Conservation (phyloP, 2,797 vertebrate species). For the Menidia menidia region DNA sequence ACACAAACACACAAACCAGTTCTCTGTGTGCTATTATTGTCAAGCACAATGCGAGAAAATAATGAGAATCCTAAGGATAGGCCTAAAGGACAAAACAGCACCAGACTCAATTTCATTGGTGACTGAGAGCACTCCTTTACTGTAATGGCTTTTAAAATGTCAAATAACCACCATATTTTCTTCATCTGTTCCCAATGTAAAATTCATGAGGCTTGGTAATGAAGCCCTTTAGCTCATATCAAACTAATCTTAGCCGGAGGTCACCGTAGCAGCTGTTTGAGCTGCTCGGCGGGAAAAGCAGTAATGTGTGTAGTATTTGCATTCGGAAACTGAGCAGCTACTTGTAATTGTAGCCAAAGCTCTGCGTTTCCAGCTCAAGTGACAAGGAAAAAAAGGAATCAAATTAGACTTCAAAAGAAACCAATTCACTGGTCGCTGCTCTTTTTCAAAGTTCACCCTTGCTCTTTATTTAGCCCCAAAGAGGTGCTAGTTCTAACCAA, state of each 20-base stretch:
- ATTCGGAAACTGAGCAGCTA: background rate
- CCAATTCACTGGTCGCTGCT: background rate
- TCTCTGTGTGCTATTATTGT: no score
- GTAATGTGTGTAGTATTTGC: background rate
- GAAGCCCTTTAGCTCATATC: slow-evolving; percentile 9
- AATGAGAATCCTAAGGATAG: background rate
- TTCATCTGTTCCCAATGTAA: background rate
- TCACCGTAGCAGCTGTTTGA: background rate
- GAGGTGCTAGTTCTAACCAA: background rate
- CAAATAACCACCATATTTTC: background rate
- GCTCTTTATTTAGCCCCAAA: background rate
- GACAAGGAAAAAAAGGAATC: background rate
- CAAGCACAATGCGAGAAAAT: background rate
- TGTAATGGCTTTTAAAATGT: slow-evolving; percentile 15
- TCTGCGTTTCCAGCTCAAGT: background rate
- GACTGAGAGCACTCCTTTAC: slow-evolving; percentile 21
- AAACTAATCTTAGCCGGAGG: slow-evolving; percentile 8
- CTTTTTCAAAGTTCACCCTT: background rate
- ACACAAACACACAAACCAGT: no score
- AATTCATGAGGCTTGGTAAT: background rate
- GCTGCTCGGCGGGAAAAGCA: background rate
- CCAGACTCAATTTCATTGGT: slow-evolving; percentile 9
- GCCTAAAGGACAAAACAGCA: slow-evolving; percentile 2
- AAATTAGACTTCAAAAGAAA: slow-evolving; percentile 1
- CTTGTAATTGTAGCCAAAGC: background rate